Percentiles rank a stretch among this genome's conserved stretches.
These are phyloP conservation scores for Parus major DNA, from an alignment of 2,113 vertebrate species.

Conservation along the genomic window DNA sequence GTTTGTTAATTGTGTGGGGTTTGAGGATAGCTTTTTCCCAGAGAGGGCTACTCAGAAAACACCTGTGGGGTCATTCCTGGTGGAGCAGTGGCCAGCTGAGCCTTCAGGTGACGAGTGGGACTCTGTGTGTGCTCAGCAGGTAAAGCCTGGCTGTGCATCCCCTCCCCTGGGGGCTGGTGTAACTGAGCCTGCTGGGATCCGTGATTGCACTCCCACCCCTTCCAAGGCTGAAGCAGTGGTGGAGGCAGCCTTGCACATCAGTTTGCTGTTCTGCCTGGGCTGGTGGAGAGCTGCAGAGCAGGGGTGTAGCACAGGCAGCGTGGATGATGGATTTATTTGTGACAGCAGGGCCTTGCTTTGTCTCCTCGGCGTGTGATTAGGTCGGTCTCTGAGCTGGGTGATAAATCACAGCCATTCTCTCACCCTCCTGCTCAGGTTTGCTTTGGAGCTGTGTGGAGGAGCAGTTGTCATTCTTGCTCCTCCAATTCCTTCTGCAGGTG, in stretches of 20 bases:
- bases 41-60: not conserved
- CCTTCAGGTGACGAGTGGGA: not conserved
- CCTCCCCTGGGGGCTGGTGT: not conserved
- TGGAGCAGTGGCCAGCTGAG: not conserved
- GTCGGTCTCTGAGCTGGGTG: not conserved
- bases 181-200: not conserved
- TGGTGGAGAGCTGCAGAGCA: not conserved
- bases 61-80: not conserved
- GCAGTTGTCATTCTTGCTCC: not conserved
- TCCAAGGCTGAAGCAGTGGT: not conserved
- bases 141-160: not conserved
- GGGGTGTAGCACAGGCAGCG: not conserved
- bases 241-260: not conserved
- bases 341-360: not conserved
- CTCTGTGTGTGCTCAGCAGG: not conserved
- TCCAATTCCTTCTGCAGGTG: conserved; percentile 67
- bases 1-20: not conserved
- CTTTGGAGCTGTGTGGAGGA: not conserved
- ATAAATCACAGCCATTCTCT: not conserved
- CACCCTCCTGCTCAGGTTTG: not conserved
- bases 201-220: not conserved
- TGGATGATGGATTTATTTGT: not conserved
- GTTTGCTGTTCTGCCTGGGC: not conserved
- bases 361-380: not conserved
- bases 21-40: not conserved